Evolutionary conservation across 2,888 invertebrate species (phyloP), one percentile per base, ranked within the genome.

Genomic region (Parasteatoda lunata): DNA sequence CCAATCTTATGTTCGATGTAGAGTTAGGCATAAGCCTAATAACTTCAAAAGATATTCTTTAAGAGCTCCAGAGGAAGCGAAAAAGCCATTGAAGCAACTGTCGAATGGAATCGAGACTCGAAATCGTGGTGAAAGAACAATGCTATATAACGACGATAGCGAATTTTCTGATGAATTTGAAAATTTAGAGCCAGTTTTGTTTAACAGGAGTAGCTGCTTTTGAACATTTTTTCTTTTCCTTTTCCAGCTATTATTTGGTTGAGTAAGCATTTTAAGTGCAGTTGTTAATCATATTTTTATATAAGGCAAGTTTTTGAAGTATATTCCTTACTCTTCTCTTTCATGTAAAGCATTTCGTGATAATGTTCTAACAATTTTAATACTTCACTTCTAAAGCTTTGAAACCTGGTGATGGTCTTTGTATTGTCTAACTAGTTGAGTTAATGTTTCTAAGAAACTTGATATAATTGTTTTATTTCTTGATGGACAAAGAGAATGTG

Each of bases 41-140:
- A 59, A 59, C n/a, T n/a, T 59, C 59, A 59, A 59, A 59, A 59
- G 59, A 5, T 59, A 59, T 59, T 59, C 59, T 7, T 9, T 59
- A 59, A 59, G 59, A 9, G 59, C n/a, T 7, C 9, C 9, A 13
- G 59, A 59, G 3, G 59, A 59, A n/a, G n/a, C n/a, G 7, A 59
- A 59, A 59, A 59, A 59, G 59, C 59, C 80, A 7, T 54, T 79
- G n/a, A 80, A 80, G 68, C 78, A 30, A 73, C 47, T 76, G 66
- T 75, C 77, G 52, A 75, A 65, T 75, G 82, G 82, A 54, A 85
- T 77, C 49, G 88, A 79, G 81, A 89, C 87, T 47, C 78, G 85
- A 64, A 91, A 91, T 89, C 91, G 91, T 83, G 92, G 92, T n/a
- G 90, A 91, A 84, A 90, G 91, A 75, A 92, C 91, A 3, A 92